These are phyloP conservation scores for Erebia ligea DNA, from an alignment of 2,888 invertebrate genomes.

Conservation along the genomic window DNA sequence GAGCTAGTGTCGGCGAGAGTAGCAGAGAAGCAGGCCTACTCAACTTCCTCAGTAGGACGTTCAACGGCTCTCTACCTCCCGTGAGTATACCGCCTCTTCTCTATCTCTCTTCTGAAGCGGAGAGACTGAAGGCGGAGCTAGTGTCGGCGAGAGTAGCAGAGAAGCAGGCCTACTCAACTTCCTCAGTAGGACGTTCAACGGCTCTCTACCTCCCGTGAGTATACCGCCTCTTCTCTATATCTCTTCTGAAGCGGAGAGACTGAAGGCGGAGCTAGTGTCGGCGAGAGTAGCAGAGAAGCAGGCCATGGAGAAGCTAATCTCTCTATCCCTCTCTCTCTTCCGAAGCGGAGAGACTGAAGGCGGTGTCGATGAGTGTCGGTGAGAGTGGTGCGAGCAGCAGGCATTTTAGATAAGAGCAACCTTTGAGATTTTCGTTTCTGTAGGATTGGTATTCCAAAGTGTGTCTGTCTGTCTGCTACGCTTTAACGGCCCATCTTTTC, in stretches of 20 bases:
- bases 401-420: constrained; percentile 68
- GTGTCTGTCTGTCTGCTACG: too few species aligned
- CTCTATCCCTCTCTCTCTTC: constrained; percentile 57
- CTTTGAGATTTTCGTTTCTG: too few species aligned
- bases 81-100: constrained; percentile 51
- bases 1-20: constrained; percentile 95
- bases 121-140: constrained; percentile 92
- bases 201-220: constrained; percentile 80
- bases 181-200: constrained; percentile 87
- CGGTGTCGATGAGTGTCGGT: constrained; percentile 93
- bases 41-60: constrained; percentile 90
- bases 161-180: constrained; percentile 94
- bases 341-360: constrained; percentile 93
- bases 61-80: constrained; percentile 82
- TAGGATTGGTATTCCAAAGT: too few species aligned
- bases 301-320: constrained; percentile 94
- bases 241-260: constrained; percentile 90
- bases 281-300: constrained; percentile 95
- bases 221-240: neutral
- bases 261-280: constrained; percentile 92
- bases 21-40: constrained; percentile 95
- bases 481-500: too few species aligned
- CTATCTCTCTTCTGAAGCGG: constrained; percentile 86
- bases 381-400: constrained; percentile 93
- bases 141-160: constrained; percentile 93